Conservation (phyloP, 1,140 invertebrate species). For the Dendrolimus punctatus region DNA sequence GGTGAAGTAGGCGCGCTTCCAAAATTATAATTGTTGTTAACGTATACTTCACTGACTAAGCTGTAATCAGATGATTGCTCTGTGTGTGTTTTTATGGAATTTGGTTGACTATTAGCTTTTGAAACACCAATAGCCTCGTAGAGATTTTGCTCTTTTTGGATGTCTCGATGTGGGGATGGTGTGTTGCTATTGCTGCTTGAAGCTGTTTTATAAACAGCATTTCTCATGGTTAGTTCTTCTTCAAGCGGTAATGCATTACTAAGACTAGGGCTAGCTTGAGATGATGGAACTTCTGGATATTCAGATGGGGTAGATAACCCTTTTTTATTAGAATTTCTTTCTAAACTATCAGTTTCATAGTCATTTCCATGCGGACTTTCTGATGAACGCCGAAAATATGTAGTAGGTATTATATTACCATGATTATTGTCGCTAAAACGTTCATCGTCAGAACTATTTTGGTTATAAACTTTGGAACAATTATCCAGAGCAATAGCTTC, state of each 20-base stretch:
- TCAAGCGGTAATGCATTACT: slow-evolving; percentile 81
- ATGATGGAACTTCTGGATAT: slow-evolving; percentile 75
- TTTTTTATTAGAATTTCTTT: slow-evolving; percentile 73
- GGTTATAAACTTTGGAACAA: slow-evolving; percentile 46
- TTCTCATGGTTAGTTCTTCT: slow-evolving; percentile 84
- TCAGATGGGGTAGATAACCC: slow-evolving; percentile 76
- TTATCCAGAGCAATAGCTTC: slow-evolving; percentile 73
- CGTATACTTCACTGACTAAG: slow-evolving; percentile 83
- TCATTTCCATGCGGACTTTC: slow-evolving; percentile 67
- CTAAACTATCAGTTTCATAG: slow-evolving; percentile 86
- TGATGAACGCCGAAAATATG: slow-evolving; percentile 25
- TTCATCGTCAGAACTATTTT: slow-evolving; percentile 54
- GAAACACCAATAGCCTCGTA: slow-evolving; percentile 58
- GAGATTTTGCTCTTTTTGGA: slow-evolving; percentile 68
- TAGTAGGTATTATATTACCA: slow-evolving; percentile 5
- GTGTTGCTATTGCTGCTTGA: slow-evolving; percentile 74
- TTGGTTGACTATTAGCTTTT: slow-evolving; percentile 32
- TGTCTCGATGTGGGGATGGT: slow-evolving; percentile 65
- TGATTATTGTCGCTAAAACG: slow-evolving; percentile 17
- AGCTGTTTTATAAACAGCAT: slow-evolving; percentile 76
- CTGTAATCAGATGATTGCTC: slow-evolving; percentile 71
- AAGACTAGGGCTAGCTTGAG: slow-evolving; percentile 79
- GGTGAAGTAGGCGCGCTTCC: slow-evolving; percentile 75
- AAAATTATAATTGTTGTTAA: slow-evolving; percentile 82
- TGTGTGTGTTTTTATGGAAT: slow-evolving; percentile 15